phyloP scores from a whole-genome alignment of 1,140 invertebrate genomes.

The Euglossa dilemma region DNA sequence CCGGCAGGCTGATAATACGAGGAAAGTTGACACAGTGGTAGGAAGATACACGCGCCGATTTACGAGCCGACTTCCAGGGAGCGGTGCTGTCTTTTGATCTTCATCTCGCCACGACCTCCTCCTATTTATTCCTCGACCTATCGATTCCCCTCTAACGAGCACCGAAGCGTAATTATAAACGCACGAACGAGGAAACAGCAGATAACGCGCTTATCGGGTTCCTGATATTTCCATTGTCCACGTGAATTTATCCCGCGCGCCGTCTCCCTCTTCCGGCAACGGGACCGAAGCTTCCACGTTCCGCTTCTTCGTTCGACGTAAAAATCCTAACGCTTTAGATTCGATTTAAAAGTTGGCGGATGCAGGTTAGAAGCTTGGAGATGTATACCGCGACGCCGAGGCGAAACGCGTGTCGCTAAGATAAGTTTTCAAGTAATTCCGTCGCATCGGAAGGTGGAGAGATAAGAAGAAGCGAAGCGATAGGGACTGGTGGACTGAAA shows the following conservation, averaged over 20 bases:
- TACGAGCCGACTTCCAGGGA: background rate
- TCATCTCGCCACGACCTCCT: background rate
- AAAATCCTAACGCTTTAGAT: too few species aligned
- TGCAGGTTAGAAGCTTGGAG: background rate
- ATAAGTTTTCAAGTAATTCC: background rate
- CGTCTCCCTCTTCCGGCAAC: background rate
- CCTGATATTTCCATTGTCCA: too few species aligned
- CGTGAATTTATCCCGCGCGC: background rate
- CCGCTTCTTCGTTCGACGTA: too few species aligned
- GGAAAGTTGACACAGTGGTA: conserved; percentile 1
- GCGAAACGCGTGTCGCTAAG: background rate
- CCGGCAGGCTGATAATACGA: background rate
- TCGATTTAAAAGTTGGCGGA: background rate
- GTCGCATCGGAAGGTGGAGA: conserved; percentile 2
- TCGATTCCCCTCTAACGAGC: background rate
- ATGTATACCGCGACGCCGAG: background rate
- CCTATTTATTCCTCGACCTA: background rate
- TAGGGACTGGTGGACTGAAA: conserved; percentile 5
- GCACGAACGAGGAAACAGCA: background rate
- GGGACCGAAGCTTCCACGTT: background rate
- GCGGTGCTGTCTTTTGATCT: background rate
- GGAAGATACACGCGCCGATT: background rate
- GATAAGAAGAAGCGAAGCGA: conserved; percentile 52
- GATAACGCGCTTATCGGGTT: background rate
- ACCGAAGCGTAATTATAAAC: background rate